Percentiles rank a stretch among this genome's conserved stretches.
phyloP scores from a whole-genome alignment of 1,140 invertebrate species.

The Drosophila bipectinata region DNA sequence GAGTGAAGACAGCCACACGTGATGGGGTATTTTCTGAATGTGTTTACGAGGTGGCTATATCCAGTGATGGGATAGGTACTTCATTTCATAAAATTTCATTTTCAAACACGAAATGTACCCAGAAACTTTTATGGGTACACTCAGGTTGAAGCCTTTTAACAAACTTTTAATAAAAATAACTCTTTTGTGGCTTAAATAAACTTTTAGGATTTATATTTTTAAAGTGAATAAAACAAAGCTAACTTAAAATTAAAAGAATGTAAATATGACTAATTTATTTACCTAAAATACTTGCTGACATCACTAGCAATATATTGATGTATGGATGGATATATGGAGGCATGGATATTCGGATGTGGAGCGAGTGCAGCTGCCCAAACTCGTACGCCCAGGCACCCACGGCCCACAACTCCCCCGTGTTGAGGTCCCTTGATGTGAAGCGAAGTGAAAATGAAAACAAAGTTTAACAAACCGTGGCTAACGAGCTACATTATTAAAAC shows the following conservation, averaged over 20 bases:
- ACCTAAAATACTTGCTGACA: neutral
- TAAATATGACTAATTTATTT: neutral
- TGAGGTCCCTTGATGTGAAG: slow-evolving; percentile 65
- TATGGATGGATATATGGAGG: slow-evolving; percentile 10
- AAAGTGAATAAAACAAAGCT: neutral
- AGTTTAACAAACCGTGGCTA: slow-evolving; percentile 82
- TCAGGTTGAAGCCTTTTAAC: neutral
- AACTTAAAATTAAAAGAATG: neutral
- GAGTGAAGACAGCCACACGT: slow-evolving; percentile 44
- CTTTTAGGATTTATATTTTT: neutral
- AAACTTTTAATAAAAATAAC: neutral
- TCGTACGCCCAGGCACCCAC: slow-evolving; percentile 2
- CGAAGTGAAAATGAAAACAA: slow-evolving; percentile 83
- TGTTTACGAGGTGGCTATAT: slow-evolving; percentile 25
- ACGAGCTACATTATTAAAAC: slow-evolving; percentile 83
- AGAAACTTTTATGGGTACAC: neutral
- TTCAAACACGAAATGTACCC: neutral
- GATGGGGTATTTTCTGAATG: slow-evolving; percentile 43
- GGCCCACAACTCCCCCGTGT: neutral
- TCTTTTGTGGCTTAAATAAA: neutral
- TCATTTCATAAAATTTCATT: neutral
- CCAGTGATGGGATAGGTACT: neutral
- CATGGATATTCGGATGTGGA: slow-evolving; percentile 30
- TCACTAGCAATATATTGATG: neutral
- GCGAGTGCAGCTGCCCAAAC: slow-evolving; percentile 29